Evolutionary conservation across 2,113 vertebrate genomes (phyloP).

Genomic region (Pygoscelis antarcticus): DNA sequence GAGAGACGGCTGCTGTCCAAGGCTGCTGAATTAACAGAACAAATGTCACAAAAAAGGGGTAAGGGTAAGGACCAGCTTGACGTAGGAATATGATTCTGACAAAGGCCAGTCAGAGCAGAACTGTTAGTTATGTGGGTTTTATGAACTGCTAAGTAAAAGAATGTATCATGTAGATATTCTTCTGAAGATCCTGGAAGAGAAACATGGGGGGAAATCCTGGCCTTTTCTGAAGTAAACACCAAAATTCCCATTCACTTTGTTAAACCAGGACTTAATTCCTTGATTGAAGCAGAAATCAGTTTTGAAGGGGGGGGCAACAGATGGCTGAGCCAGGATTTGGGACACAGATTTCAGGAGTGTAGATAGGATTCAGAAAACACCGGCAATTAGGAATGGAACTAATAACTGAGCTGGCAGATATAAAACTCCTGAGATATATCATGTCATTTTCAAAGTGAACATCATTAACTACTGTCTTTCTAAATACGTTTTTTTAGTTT

Average conservation of each 20-base stretch:
- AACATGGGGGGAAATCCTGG: fast-evolving
- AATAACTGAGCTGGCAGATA: not conserved
- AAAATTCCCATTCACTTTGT: not conserved
- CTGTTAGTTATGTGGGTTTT: not conserved
- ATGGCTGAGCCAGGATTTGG: not conserved
- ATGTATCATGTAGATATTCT: not conserved
- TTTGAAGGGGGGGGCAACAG: not conserved
- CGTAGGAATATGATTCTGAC: not conserved
- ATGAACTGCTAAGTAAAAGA: not conserved
- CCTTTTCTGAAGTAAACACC: not conserved
- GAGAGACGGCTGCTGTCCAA: not conserved
- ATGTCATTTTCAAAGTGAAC: not conserved
- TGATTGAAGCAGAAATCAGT: not conserved
- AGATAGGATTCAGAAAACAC: not conserved
- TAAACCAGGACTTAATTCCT: not conserved
- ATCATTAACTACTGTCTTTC: not conserved
- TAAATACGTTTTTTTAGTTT: not conserved
- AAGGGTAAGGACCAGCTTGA: not conserved
- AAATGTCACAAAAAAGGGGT: not conserved
- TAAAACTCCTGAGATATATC: not conserved
- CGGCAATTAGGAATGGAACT: not conserved
- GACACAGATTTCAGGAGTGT: not conserved
- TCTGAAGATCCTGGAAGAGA: not conserved
- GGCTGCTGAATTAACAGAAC: not conserved
- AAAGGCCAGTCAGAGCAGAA: not conserved